Base-by-base conservation (phyloP, 2,797 vertebrate species). In the Taenioides sp. region DNA sequence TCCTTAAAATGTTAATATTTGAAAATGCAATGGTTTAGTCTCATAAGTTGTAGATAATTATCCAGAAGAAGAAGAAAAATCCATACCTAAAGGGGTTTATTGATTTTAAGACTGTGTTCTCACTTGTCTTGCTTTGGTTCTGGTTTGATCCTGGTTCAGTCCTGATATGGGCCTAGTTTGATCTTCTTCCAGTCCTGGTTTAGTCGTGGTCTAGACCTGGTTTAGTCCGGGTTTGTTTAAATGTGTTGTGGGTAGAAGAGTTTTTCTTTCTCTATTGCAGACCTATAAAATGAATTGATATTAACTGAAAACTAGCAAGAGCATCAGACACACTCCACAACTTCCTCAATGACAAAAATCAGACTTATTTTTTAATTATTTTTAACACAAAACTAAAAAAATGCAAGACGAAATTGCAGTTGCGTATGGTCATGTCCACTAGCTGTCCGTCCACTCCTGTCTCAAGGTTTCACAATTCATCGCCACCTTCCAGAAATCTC, bases 401-500 rank as follows among this genome's bases (percentile, higher is more conserved):
- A 37, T 34, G 7, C 7, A 37, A 10, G 34, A 37, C 9, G 9
- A 37, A 37, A 37, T 37, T 2, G 34, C 9, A 10, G 9, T 37
- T 10, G 34, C 2, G 34, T 37, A 10, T 10, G 9, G 34, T 37
- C 34, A 37, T 37, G 34, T 37, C 34, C 9, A 37, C 9, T 55
- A 16, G 14, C 43, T 27, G 57, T 59, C 12, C 16, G 25, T 40
- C 67, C 25, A 66, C 61, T 76, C 67, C 2, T 64, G 76, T 82
- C 74, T 72, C 75, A 79, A 20, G 73, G 78, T 84, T 75, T 82
- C 83, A 72, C 85, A 80, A 86, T 84, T 88, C 79, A 66, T 65
- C 63, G 66, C 78, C 86, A 82, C 87, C 84, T 82, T 77, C 86
- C 82, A 76, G 84, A 85, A 85, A 86, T 65, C 73, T 79, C 78